Percentiles rank a stretch among this genome's conserved stretches.
These are phyloP conservation scores for Caenorhabditis sp. DNA, from an alignment of 2,888 invertebrate species.

Conservation along the genomic window DNA sequence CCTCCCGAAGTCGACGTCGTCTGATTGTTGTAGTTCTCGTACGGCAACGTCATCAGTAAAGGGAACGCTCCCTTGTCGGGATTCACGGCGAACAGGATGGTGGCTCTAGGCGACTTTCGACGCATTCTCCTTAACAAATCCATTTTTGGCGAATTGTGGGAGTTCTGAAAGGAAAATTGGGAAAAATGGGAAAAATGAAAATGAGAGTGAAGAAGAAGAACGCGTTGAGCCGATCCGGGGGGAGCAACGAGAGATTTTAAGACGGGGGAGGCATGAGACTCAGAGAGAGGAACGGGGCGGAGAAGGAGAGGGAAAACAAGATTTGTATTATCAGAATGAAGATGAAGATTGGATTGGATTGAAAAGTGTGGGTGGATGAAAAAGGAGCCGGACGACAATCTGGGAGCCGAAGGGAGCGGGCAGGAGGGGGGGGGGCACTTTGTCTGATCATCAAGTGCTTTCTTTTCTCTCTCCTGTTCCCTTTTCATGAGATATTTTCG, in stretches of 20 bases:
- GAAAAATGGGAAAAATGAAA: background rate
- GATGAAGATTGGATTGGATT: no score
- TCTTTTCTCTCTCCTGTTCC: background rate
- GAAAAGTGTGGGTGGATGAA: background rate
- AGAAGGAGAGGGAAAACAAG: background rate
- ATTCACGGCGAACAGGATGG: conserved; percentile 62
- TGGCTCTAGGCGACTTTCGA: conserved; percentile 60
- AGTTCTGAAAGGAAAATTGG: conserved; percentile 21
- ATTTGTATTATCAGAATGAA: background rate
- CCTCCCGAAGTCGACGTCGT: conserved; percentile 35
- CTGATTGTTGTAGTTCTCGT: conserved; percentile 55
- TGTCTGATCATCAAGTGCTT: conserved; percentile 6
- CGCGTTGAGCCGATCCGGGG: no score
- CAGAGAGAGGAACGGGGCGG: no score
- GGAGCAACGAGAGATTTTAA: no score
- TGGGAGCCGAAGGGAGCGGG: background rate
- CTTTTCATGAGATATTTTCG: no score
- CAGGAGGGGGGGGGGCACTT: background rate
- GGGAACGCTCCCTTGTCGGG: conserved; percentile 67
- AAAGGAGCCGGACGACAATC: no score
- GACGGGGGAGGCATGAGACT: no score
- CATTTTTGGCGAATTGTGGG: no score
- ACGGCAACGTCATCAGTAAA: conserved; percentile 64
- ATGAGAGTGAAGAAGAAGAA: background rate
- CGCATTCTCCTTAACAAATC: conserved; percentile 40